These are phyloP conservation scores for Pandemis corylana DNA, from an alignment of 2,888 invertebrate species.

Conservation along the genomic window DNA sequence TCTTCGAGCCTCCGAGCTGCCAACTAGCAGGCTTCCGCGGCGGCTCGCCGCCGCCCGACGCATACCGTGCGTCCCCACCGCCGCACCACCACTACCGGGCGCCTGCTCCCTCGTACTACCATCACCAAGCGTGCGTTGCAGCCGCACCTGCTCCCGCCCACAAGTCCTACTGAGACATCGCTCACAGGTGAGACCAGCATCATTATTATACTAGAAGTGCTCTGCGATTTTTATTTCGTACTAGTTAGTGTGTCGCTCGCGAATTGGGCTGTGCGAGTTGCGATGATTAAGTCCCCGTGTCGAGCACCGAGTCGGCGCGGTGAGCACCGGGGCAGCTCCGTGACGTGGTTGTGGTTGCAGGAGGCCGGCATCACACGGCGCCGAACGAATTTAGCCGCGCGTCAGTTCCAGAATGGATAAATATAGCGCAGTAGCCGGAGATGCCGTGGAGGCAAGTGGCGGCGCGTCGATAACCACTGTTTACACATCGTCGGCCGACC, in stretches of 20 bases:
- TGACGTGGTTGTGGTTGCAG: slow-evolving; percentile 83
- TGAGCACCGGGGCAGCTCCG: slow-evolving; percentile 66
- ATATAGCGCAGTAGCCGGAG: slow-evolving; percentile 80
- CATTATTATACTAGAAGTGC: slow-evolving; percentile 52
- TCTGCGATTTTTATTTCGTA: slow-evolving; percentile 60
- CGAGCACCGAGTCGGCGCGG: slow-evolving; percentile 56
- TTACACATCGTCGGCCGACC: slow-evolving; percentile 82
- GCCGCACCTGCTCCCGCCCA: slow-evolving; percentile 78
- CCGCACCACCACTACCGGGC: slow-evolving; percentile 80
- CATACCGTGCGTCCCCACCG: slow-evolving; percentile 75
- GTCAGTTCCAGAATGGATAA: slow-evolving; percentile 81
- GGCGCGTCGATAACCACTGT: slow-evolving; percentile 82
- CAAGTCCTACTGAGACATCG: slow-evolving; percentile 79
- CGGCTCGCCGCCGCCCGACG: slow-evolving; percentile 74
- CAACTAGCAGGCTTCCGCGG: slow-evolving; percentile 81
- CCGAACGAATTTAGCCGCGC: slow-evolving; percentile 81
- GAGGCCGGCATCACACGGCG: slow-evolving; percentile 79
- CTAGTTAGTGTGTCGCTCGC: slow-evolving; percentile 57
- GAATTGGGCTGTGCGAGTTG: slow-evolving; percentile 64
- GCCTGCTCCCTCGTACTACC: slow-evolving; percentile 80
- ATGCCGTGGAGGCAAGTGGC: slow-evolving; percentile 79
- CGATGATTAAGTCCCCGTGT: slow-evolving; percentile 60
- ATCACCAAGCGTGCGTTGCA: slow-evolving; percentile 86
- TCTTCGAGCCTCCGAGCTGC: slow-evolving; percentile 82
- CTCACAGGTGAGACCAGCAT: slow-evolving; percentile 67